Percentiles rank a stretch among this genome's conserved stretches.
Evolutionary conservation across 2,113 vertebrate species (phyloP).

Genomic region (Spea bombifrons): DNA sequence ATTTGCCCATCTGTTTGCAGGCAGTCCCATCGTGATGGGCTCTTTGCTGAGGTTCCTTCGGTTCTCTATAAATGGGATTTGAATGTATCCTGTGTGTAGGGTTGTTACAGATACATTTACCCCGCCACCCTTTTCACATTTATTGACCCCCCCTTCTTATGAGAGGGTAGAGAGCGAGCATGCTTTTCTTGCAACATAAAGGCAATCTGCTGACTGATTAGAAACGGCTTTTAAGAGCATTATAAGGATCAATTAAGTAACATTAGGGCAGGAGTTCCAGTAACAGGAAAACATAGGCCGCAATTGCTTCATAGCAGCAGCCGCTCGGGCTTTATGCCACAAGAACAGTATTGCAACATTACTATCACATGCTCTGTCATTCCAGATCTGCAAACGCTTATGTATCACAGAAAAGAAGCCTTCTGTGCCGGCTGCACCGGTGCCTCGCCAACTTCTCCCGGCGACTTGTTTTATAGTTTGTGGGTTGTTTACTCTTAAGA

Average conservation of each 20-base stretch:
- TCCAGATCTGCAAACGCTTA: too few species aligned
- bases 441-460: too few species aligned
- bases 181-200: background rate
- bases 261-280: conserved; percentile 22
- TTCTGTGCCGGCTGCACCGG: too few species aligned
- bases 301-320: conserved; percentile 13
- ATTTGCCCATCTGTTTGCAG: too few species aligned
- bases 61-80: too few species aligned
- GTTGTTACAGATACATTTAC: background rate
- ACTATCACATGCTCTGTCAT: too few species aligned
- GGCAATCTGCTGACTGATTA: conserved; percentile 26
- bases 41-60: too few species aligned
- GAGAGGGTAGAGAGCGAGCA: background rate
- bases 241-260: conserved; percentile 29
- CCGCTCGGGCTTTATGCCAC: background rate
- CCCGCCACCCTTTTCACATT: background rate
- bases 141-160: background rate
- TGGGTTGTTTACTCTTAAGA: too few species aligned
- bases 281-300: background rate
- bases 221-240: conserved; percentile 12
- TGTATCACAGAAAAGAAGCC: too few species aligned
- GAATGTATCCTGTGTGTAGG: too few species aligned
- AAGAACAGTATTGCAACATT: background rate
- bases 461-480: too few species aligned
- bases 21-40: too few species aligned